Conservation (phyloP, 2,888 invertebrate species). For the Volucella bombylans region DNA sequence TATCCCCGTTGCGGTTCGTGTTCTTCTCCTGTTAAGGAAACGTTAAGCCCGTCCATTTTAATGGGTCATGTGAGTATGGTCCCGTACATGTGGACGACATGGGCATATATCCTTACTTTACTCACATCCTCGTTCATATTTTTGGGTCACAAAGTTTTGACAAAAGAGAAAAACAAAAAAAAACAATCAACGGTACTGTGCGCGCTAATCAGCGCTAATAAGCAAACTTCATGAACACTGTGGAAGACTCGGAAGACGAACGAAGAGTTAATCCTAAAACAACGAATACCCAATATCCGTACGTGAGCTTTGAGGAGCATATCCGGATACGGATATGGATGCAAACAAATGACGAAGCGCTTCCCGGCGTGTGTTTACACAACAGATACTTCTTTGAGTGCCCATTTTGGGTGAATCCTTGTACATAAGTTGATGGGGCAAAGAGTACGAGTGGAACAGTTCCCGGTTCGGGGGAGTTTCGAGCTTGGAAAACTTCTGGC, state of each 20-base stretch:
- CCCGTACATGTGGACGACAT: conserved; percentile 7
- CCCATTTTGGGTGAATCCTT: conserved; percentile 66
- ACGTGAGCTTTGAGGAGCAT: no score
- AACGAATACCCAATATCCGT: background rate
- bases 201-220: conserved; percentile 62
- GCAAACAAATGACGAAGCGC: conserved; percentile 34
- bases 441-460: conserved; percentile 8
- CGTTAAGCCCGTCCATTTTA: conserved; percentile 33
- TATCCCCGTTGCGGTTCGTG: background rate
- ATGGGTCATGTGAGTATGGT: conserved; percentile 50
- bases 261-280: conserved; percentile 44
- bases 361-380: conserved; percentile 13
- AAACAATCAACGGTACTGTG: conserved; percentile 16
- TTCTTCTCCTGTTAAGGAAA: conserved; percentile 26
- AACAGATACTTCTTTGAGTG: conserved; percentile 61
- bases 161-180: background rate
- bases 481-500: conserved; percentile 45
- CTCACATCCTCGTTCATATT: conserved; percentile 29
- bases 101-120: background rate
- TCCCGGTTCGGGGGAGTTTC: conserved; percentile 1
- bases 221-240: conserved; percentile 29
- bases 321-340: conserved; percentile 33
- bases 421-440: conserved; percentile 38
- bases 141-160: conserved; percentile 39
- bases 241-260: conserved; percentile 12